These are phyloP conservation scores for Eleutherodactylus coqui DNA, from an alignment of 2,797 vertebrate species.

Conservation along the genomic window DNA sequence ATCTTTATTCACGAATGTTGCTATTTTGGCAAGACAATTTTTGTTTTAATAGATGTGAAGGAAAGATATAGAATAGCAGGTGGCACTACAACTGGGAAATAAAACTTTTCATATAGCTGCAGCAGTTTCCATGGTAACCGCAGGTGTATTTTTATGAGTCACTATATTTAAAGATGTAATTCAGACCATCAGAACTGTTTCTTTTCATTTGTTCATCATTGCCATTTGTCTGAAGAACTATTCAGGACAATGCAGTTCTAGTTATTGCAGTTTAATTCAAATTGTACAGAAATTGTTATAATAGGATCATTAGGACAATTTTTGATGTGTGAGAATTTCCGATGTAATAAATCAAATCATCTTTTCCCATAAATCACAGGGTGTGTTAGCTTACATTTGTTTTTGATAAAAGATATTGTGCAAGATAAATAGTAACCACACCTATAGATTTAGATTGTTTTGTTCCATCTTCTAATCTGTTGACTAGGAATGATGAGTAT, in stretches of 20 bases:
- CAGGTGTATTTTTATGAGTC: conserved; percentile 79
- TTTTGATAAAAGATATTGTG: neutral
- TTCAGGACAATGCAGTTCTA: neutral
- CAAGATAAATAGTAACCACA: neutral
- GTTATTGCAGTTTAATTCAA: neutral
- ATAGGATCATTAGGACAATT: neutral
- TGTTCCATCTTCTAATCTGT: neutral
- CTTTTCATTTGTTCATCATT: neutral
- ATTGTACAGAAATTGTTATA: neutral
- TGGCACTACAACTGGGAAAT: neutral
- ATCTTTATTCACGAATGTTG: neutral
- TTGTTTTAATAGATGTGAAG: conserved; percentile 8
- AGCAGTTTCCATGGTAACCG: conserved; percentile 81
- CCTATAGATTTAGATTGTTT: conserved; percentile 12
- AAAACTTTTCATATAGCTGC: conserved; percentile 72
- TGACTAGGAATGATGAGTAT: neutral
- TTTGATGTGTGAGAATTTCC: neutral
- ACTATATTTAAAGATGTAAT: conserved; percentile 24
- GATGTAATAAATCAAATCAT: neutral
- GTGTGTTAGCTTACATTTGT: conserved; percentile 6
- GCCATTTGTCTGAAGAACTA: neutral
- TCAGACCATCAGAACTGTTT: neutral
- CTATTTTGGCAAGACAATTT: neutral
- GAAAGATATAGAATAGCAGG: neutral
- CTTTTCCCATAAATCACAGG: neutral